Base-by-base conservation (phyloP, 2,797 vertebrate species). In the Eleutherodactylus coqui region DNA sequence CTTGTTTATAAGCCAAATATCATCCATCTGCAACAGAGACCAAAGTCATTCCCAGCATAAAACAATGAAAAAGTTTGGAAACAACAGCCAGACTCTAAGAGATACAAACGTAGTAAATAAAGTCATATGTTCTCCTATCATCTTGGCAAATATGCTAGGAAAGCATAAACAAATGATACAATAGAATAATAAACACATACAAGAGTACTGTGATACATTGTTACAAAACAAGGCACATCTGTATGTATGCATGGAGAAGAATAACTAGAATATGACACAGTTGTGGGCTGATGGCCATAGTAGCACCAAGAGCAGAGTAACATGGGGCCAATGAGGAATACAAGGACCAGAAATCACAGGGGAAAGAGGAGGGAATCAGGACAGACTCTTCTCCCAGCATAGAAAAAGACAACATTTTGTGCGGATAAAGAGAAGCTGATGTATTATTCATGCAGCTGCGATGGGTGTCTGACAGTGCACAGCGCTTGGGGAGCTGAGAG, bases 391-490 rank as follows among this genome's bases (percentile, higher is more conserved):
- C 85, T 67, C 32, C 79, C 72, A 51, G 78, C 45, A 69, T 67
- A 69, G 70, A 82, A 76, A 79, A 83, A 79, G 75, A 75, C 82
- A 86, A 69, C 51, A 84, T 84, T 79, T 87, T 79, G 64, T 60
- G 67, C 75, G 86, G 86, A 79, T 79, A 84, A 87, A 87, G 81
- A 87, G 75, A 29, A 79, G 67, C 75, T 83, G 69, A 79, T 87
- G 82, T 49, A 87, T 87, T 87, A 87, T 87, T 87, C 86, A 87
- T 87, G 69, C 45, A 38, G 75, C 38, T 32, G 69, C 69, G 82
- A 84, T 87, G 86, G 86, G 86, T 83, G 75, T 87, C 82, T 87
- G 86, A 87, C 86, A 87, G 82, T 53, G 47, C 53, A 32, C 43
- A 84, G 86, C 55, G 86, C 86, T 84, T 24, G 76, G 86, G 86